These are phyloP conservation scores for Potamarius usumacintae DNA, from an alignment of 2,113 vertebrate genomes.

Conservation along the genomic window DNA sequence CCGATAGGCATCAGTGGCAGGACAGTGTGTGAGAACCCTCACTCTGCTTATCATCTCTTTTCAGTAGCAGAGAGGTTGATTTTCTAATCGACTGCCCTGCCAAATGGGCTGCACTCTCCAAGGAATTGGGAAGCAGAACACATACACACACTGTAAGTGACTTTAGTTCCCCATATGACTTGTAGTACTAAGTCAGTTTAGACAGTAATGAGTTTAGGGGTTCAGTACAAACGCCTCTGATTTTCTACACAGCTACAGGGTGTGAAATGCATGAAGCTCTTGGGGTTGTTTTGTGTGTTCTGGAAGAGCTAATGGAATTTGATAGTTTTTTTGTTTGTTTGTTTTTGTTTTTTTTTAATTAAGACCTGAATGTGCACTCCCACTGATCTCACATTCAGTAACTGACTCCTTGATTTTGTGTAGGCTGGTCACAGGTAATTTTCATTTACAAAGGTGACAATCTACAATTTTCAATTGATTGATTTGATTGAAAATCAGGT, in stretches of 20 bases:
- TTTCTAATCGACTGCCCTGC: constrained; percentile 44
- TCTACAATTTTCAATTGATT: not conserved
- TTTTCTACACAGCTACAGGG: not conserved
- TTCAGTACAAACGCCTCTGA: not conserved
- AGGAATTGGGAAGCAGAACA: constrained; percentile 16
- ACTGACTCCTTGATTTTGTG: not conserved
- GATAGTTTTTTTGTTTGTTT: not conserved
- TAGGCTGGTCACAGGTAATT: not conserved
- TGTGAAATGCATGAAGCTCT: not conserved
- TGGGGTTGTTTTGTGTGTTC: not conserved
- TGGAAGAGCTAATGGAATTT: not conserved
- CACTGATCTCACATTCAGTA: not conserved
- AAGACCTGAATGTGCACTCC: too few species aligned
- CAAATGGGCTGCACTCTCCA: constrained; percentile 35
- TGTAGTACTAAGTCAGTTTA: constrained; percentile 22
- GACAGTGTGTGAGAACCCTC: constrained; percentile 1
- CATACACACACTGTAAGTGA: constrained; percentile 18
- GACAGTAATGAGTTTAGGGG: constrained; percentile 37
- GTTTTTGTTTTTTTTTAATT: not conserved
- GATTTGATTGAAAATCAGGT: not conserved
- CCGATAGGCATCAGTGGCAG: constrained; percentile 26
- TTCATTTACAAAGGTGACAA: not conserved
- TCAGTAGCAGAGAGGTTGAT: constrained; percentile 42
- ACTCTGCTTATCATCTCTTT: constrained; percentile 42
- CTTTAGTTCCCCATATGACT: constrained; percentile 22